phyloP scores from a whole-genome alignment of 2,797 vertebrate genomes.

The Girardinus metallicus region DNA sequence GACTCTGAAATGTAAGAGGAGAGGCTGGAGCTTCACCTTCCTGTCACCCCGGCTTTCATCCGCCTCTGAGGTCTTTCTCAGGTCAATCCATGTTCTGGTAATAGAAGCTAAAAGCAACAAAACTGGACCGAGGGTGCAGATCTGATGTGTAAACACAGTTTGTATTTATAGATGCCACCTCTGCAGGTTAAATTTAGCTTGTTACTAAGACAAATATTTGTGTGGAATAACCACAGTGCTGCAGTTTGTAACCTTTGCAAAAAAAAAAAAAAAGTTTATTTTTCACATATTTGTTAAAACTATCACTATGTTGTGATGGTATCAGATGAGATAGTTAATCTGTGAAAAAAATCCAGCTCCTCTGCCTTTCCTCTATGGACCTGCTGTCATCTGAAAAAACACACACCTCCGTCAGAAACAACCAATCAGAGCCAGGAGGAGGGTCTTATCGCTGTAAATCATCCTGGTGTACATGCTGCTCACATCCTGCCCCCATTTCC shows the following conservation, averaged over 20 bases:
- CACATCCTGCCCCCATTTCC: no score
- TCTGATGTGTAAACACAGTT: neutral
- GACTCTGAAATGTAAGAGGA: constrained; percentile 32
- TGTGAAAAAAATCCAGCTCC: no score
- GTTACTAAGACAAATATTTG: neutral
- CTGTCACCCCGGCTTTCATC: constrained; percentile 6
- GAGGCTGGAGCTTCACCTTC: constrained; percentile 10
- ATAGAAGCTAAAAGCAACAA: neutral
- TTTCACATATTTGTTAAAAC: no score
- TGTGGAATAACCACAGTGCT: neutral
- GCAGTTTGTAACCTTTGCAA: neutral
- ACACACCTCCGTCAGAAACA: no score
- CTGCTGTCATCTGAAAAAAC: no score
- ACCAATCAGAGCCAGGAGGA: no score
- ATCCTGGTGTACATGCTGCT: no score
- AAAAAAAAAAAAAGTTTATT: no score
- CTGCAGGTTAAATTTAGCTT: constrained; percentile 4
- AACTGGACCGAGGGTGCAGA: neutral
- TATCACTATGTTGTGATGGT: no score
- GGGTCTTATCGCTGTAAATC: no score
- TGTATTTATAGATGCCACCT: constrained; percentile 1
- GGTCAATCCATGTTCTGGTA: constrained; percentile 2
- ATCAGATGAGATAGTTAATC: no score
- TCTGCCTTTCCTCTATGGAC: no score
- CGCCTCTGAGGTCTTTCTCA: neutral